Conservation (phyloP, 2,888 invertebrate genomes). For the Shargacucullia verbasci region DNA sequence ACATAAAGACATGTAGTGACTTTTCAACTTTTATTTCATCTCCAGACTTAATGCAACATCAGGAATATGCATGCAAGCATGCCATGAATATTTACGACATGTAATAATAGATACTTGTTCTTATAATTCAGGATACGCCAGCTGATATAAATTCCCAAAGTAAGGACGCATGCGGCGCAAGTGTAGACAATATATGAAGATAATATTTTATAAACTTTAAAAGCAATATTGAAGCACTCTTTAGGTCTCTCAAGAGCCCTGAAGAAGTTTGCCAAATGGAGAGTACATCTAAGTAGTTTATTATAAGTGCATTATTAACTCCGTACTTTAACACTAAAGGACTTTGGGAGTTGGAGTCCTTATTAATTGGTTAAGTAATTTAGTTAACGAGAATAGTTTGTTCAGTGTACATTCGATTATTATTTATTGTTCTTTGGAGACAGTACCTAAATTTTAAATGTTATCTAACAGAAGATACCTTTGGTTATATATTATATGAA, state of each 20-base stretch:
- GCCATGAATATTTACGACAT: conserved; percentile 55
- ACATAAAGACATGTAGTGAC: too few species aligned
- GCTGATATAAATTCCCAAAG: conserved; percentile 69
- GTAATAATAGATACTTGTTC: conserved; percentile 58
- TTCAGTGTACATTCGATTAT: conserved; percentile 50
- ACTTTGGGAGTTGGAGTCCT: conserved; percentile 38
- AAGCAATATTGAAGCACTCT: conserved; percentile 75
- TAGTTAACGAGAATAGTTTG: conserved; percentile 41
- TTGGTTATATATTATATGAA: background rate
- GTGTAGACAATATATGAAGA: conserved; percentile 78
- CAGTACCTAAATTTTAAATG: conserved; percentile 8
- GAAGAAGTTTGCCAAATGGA: conserved; percentile 64
- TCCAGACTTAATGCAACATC: conserved; percentile 21
- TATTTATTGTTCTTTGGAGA: conserved; percentile 46
- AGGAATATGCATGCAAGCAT: conserved; percentile 25
- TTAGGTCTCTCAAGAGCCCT: conserved; percentile 59
- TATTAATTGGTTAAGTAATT: conserved; percentile 58
- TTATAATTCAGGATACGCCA: conserved; percentile 60
- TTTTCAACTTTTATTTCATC: conserved; percentile 11
- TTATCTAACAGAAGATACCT: conserved; percentile 3
- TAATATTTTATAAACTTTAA: conserved; percentile 79
- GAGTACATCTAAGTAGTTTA: conserved; percentile 58
- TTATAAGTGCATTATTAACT: conserved; percentile 58
- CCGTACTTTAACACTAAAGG: conserved; percentile 39
- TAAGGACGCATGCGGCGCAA: conserved; percentile 66